Conservation (phyloP, 1,140 invertebrate species). For the Pseudomyrmex pallidus region DNA sequence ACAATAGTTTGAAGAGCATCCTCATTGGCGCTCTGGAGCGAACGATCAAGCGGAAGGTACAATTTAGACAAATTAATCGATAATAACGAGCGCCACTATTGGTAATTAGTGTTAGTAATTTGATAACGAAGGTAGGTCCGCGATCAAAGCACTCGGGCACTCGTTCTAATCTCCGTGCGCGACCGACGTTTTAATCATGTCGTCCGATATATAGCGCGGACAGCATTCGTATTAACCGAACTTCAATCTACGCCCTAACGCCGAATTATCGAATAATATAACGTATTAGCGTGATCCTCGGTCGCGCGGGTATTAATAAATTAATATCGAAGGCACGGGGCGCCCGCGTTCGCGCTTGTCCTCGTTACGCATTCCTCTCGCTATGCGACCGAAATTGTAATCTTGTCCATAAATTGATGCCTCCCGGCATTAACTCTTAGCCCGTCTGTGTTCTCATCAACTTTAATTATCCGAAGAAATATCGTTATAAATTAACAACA, state of each 20-base stretch:
- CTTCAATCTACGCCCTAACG: slow-evolving; percentile 60
- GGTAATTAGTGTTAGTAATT: slow-evolving; percentile 51
- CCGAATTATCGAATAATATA: slow-evolving; percentile 62
- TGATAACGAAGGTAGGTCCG: slow-evolving; percentile 42
- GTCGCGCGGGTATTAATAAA: slow-evolving; percentile 59
- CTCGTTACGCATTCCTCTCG: slow-evolving; percentile 58
- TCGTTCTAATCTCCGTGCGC: slow-evolving; percentile 57
- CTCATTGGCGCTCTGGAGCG: not conserved
- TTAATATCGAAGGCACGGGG: slow-evolving; percentile 57
- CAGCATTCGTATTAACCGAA: slow-evolving; percentile 60
- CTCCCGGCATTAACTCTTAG: slow-evolving; percentile 35
- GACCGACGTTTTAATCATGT: slow-evolving; percentile 60
- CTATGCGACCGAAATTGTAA: slow-evolving; percentile 52
- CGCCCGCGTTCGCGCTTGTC: slow-evolving; percentile 37
- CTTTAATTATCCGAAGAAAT: slow-evolving; percentile 31
- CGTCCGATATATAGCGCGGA: slow-evolving; percentile 45
- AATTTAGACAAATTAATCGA: slow-evolving; percentile 55
- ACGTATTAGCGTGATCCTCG: slow-evolving; percentile 61
- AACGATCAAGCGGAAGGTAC: slow-evolving; percentile 7
- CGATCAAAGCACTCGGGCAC: slow-evolving; percentile 57
- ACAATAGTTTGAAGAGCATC: too few species aligned
- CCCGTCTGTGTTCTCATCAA: not conserved
- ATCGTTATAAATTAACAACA: slow-evolving; percentile 10
- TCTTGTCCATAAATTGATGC: slow-evolving; percentile 55
- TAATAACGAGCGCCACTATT: slow-evolving; percentile 34